phyloP scores from a whole-genome alignment of 2,888 invertebrate species.

The Cerastoderma edule region DNA sequence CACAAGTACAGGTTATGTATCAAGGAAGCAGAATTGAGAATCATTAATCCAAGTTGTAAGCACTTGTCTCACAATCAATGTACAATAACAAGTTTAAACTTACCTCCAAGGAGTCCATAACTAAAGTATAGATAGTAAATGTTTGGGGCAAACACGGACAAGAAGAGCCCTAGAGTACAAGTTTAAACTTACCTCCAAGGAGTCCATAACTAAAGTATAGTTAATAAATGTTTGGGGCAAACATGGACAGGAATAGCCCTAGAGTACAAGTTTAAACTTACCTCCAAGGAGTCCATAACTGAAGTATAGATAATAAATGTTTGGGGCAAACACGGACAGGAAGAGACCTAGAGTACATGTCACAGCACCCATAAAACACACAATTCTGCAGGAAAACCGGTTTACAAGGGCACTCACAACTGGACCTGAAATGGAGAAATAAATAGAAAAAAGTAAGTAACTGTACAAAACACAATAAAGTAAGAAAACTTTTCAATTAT shows the following conservation, averaged over 20 bases:
- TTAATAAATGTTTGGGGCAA: constrained; percentile 55
- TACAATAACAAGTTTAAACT: too few relatives aligned
- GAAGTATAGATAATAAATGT: constrained; percentile 62
- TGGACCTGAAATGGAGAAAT: constrained; percentile 62
- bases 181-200: constrained; percentile 68
- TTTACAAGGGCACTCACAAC: constrained; percentile 67
- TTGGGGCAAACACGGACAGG: constrained; percentile 62
- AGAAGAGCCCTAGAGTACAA: constrained; percentile 52
- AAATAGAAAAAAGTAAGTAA: too few relatives aligned
- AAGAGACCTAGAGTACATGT: constrained; percentile 59
- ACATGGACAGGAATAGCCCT: constrained; percentile 60
- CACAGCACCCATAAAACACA: constrained; percentile 62
- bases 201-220: constrained; percentile 68
- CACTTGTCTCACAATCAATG: too few relatives aligned
- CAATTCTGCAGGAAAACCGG: constrained; percentile 65
- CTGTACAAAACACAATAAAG: too few relatives aligned
- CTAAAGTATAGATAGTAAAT: constrained; percentile 62
- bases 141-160: constrained; percentile 60
- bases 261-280: constrained; percentile 54
- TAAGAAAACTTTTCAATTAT: too few relatives aligned
- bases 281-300: constrained; percentile 70
- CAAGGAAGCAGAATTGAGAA: too few relatives aligned
- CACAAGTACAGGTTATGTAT: too few relatives aligned
- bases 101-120: constrained; percentile 70
- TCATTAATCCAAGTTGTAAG: too few relatives aligned